phyloP scores from a whole-genome alignment of 2,797 vertebrate genomes.

The Cuniculus paca region DNA sequence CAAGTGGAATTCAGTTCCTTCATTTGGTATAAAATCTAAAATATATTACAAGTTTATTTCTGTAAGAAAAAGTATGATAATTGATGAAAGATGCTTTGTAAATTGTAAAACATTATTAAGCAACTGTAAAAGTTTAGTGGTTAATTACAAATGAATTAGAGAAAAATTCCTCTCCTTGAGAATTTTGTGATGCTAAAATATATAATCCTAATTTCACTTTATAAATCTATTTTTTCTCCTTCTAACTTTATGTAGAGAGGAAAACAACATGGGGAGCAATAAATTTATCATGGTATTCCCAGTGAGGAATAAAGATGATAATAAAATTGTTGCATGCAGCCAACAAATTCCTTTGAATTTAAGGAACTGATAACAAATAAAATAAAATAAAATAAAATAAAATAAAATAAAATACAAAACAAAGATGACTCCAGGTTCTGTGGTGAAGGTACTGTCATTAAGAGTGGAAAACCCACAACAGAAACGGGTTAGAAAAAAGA shows the following conservation, averaged over 20 bases:
- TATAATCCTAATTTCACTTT: constrained; percentile 32
- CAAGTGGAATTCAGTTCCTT: background rate
- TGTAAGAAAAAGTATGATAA: background rate
- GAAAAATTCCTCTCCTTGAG: background rate
- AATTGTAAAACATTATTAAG: constrained; percentile 49
- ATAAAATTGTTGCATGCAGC: background rate
- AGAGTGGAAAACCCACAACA: background rate
- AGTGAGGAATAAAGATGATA: constrained; percentile 1
- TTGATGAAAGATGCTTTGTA: background rate
- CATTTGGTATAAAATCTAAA: constrained; percentile 32
- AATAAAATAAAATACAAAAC: background rate
- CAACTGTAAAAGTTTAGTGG: background rate
- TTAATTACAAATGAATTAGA: constrained; percentile 35
- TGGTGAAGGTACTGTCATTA: background rate
- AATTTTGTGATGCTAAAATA: background rate
- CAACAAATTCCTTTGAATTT: background rate
- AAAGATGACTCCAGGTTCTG: background rate
- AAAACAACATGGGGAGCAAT: background rate
- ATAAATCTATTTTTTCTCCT: background rate
- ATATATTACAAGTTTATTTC: constrained; percentile 27
- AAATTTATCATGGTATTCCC: background rate
- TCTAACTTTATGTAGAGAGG: background rate
- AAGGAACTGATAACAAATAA: constrained; percentile 21
- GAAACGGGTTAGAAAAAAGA: background rate
- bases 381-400: background rate